phyloP scores from a whole-genome alignment of 2,113 vertebrate genomes.

The Ammodytes marinus region DNA sequence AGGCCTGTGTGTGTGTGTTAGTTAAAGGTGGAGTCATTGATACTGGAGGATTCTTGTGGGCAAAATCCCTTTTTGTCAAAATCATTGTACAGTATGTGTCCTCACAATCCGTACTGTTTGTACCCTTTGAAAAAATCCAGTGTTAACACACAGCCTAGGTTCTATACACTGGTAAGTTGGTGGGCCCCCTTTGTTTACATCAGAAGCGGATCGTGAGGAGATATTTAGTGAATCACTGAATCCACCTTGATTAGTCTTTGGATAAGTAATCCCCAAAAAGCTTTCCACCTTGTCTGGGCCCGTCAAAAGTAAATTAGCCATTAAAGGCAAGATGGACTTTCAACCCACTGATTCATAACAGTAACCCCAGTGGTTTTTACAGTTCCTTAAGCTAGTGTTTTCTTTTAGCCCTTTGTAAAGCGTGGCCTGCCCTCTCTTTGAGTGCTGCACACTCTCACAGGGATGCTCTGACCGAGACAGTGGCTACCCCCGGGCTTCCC shows the following conservation, averaged over 20 bases:
- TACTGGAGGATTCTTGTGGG: too few relatives aligned
- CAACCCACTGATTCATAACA: neutral
- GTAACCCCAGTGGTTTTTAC: neutral
- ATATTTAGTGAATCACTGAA: too few relatives aligned
- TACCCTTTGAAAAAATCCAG: neutral
- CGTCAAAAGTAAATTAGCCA: neutral
- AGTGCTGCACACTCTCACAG: constrained; percentile 57
- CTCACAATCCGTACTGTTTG: neutral
- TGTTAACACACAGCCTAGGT: too few relatives aligned
- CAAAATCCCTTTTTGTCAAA: too few relatives aligned
- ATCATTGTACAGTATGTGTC: neutral
- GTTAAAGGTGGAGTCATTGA: too few relatives aligned
- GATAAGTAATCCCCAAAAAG: neutral
- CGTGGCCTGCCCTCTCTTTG: constrained; percentile 34
- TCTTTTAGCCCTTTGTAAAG: constrained; percentile 55
- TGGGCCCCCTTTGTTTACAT: too few relatives aligned
- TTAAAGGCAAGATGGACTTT: neutral
- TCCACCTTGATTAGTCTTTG: neutral
- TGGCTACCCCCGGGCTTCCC: constrained; percentile 55
- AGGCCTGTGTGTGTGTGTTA: too few relatives aligned
- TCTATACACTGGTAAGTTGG: too few relatives aligned
- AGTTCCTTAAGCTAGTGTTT: constrained; percentile 29
- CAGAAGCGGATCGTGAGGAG: too few relatives aligned
- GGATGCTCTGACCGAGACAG: constrained; percentile 59
- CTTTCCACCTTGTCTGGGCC: neutral